Conservation (phyloP, 2,113 vertebrate species). For the human region DNA sequence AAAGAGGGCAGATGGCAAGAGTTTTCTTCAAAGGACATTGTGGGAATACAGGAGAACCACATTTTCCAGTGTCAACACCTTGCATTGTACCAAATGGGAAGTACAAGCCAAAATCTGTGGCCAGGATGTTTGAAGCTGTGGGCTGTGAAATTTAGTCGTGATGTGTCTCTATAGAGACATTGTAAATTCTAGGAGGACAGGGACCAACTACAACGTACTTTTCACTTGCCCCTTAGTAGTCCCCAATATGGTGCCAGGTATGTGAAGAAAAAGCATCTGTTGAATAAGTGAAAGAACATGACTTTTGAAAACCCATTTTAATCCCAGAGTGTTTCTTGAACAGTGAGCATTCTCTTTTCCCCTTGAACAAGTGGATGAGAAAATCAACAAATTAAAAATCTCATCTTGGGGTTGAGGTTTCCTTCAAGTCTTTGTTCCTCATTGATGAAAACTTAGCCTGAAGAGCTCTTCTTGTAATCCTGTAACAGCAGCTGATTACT, state of each 20-base stretch:
- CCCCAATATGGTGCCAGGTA: not conserved
- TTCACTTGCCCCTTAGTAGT: not conserved
- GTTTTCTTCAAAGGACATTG: not conserved
- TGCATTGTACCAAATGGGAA: not conserved
- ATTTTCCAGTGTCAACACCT: not conserved
- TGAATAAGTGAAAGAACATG: not conserved
- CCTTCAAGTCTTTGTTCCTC: not conserved
- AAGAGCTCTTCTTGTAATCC: not conserved
- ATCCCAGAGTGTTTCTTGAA: not conserved
- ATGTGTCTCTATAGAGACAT: not conserved
- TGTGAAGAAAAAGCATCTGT: not conserved
- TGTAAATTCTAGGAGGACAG: not conserved
- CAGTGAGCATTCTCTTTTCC: not conserved
- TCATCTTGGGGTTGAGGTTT: not conserved
- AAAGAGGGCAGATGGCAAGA: not conserved
- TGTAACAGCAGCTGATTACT: not conserved
- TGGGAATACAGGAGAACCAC: not conserved
- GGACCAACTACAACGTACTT: not conserved
- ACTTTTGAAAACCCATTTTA: conserved; percentile 2
- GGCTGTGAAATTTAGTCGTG: not conserved
- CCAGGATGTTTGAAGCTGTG: not conserved
- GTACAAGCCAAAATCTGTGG: not conserved
- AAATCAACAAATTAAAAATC: not conserved
- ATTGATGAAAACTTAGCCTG: not conserved
- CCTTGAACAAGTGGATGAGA: not conserved